Conservation (phyloP, 2,888 invertebrate genomes). For the Stenurella melanura region DNA sequence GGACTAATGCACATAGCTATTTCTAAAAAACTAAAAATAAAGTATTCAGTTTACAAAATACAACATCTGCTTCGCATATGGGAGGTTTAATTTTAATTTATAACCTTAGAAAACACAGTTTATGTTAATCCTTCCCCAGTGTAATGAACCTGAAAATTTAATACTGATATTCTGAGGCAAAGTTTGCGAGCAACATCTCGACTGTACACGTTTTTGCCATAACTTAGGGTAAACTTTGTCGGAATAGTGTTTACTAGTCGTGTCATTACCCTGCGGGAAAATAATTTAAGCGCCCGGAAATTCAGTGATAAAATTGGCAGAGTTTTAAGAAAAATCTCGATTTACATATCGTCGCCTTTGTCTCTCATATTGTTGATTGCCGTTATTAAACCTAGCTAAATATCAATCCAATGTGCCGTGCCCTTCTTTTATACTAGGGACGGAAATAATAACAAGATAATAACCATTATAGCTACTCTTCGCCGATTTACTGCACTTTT, state of each 20-base stretch:
- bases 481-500: too few species aligned
- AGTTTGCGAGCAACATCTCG: not conserved
- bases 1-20: not conserved
- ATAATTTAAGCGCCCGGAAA: too few species aligned
- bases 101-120: slow-evolving; percentile 18
- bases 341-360: too few species aligned
- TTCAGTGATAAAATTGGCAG: too few species aligned
- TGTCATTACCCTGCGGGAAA: too few species aligned
- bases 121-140: slow-evolving; percentile 16
- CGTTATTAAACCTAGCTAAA: too few species aligned
- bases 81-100: slow-evolving; percentile 19
- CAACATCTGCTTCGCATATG: not conserved
- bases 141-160: slow-evolving; percentile 17
- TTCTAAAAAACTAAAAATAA: slow-evolving; percentile 17
- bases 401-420: too few species aligned
- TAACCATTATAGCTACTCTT: too few species aligned
- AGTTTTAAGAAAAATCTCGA: too few species aligned
- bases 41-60: slow-evolving; percentile 9
- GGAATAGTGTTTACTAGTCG: not conserved
- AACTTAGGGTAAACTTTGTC: not conserved
- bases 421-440: too few species aligned
- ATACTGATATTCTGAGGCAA: slow-evolving; percentile 2
- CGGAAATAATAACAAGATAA: too few species aligned
- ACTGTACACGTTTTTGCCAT: not conserved
- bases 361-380: too few species aligned